These are phyloP conservation scores for Hirtodrosophila alboralis DNA, from an alignment of 2,888 invertebrate species.

Conservation along the genomic window DNA sequence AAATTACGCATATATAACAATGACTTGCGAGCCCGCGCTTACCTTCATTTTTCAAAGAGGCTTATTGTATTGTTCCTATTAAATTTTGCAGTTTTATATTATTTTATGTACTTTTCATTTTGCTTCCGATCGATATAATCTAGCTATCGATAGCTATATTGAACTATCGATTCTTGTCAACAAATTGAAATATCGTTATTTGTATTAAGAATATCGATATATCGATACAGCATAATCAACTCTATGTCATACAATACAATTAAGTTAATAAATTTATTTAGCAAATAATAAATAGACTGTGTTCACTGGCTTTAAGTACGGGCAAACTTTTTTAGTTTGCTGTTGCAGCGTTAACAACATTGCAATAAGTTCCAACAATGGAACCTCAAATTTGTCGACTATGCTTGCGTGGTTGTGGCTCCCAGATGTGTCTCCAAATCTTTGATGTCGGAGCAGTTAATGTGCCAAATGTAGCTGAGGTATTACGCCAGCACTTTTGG, in stretches of 20 bases:
- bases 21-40: slow-evolving; percentile 7
- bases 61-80: slow-evolving; percentile 1
- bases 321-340: slow-evolving; percentile 13
- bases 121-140: slow-evolving; percentile 3
- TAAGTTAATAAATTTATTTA: slow-evolving; percentile 35
- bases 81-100: slow-evolving; percentile 4
- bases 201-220: slow-evolving; percentile 26
- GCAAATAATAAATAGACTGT: slow-evolving; percentile 23
- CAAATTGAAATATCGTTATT: too few species aligned
- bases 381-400: slow-evolving; percentile 77
- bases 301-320: slow-evolving; percentile 10
- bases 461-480: slow-evolving; percentile 68
- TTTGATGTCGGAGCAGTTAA: slow-evolving; percentile 65
- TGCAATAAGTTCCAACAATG: slow-evolving; percentile 40
- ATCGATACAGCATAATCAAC: slow-evolving; percentile 17
- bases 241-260: slow-evolving; percentile 29
- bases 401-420: slow-evolving; percentile 76
- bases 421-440: slow-evolving; percentile 76
- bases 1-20: background rate
- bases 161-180: too few species aligned
- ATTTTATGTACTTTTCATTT: slow-evolving; percentile 17
- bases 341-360: slow-evolving; percentile 4
- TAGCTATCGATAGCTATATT: slow-evolving; percentile 9
- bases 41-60: slow-evolving; percentile 50
- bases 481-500: slow-evolving; percentile 82